Base-by-base conservation (phyloP, 2,113 vertebrate species). In the Podarcis muralis region DNA sequence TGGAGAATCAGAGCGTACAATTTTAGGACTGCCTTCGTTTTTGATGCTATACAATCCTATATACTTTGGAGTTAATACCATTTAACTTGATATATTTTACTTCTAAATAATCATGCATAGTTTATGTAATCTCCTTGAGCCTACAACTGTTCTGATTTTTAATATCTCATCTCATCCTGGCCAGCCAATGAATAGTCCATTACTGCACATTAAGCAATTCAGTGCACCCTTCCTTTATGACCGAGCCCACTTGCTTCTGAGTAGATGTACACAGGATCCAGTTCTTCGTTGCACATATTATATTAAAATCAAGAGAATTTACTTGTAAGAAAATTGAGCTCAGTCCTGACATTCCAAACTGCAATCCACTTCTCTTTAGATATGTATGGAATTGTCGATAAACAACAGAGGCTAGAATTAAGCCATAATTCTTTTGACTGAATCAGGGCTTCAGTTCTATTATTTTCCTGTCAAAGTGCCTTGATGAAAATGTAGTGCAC, bases 401-500 rank as follows among this genome's bases (percentile, higher is more conserved):
- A 72, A n/a, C 43, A 6, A 15, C 68, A 57, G n/a, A 35, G n/a
- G 32, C 23, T 75, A 37, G 69, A 85, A 57, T 75, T 85, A 74
- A 74, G 48, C 43, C n/a, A 85, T 74, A 75, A 75, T 57, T 85
- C 69, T 75, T 75, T 57, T 35, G n/a, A 37, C 43, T 74, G 48
- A 85, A 72, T 32, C 40, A 27, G n/a, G 32, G 48, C 71, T 75
- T 75, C 30, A 23, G 43, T 84, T 84, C 68, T 72, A 84, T 84
- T 72, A 72, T 84, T 84, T 84, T 84, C 53, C 22, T 57, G 48
- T 74, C 30, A 37, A 85, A 57, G 53, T 59, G 23, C 59, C 71
- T 85, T 85, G 83, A 85, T 85, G 83, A 85, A 75, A 85, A 85
- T 85, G 69, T 75, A 37, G n/a, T 62, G 25, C 53, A 27, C n/a